These are phyloP conservation scores for Idaea straminata DNA, from an alignment of 2,888 invertebrate genomes.

Conservation along the genomic window DNA sequence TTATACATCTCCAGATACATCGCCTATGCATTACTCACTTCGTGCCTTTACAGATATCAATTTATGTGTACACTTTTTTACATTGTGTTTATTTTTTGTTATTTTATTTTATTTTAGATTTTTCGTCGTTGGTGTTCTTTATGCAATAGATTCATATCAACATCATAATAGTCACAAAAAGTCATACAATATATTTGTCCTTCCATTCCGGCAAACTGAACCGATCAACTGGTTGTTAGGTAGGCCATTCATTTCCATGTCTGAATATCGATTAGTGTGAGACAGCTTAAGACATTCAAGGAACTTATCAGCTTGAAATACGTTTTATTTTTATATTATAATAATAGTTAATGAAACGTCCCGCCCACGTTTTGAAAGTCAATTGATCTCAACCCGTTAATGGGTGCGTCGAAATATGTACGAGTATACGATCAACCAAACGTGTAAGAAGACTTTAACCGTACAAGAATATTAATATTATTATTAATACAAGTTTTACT, in stretches of 20 bases:
- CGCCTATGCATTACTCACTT: slow-evolving; percentile 73
- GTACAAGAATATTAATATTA: slow-evolving; percentile 56
- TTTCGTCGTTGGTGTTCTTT: slow-evolving; percentile 46
- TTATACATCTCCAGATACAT: slow-evolving; percentile 64
- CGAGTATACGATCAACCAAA: slow-evolving; percentile 45
- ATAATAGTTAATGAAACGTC: slow-evolving; percentile 75
- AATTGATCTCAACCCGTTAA: slow-evolving; percentile 72
- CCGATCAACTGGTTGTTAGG: background rate
- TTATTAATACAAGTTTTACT: slow-evolving; percentile 53
- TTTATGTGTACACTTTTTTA: slow-evolving; percentile 59
- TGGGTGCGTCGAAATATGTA: slow-evolving; percentile 66
- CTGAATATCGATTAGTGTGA: slow-evolving; percentile 49
- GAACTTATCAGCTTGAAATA: slow-evolving; percentile 70
- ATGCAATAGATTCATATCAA: slow-evolving; percentile 15
- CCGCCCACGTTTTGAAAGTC: slow-evolving; percentile 67
- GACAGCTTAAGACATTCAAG: slow-evolving; percentile 53
- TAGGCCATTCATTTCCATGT: slow-evolving; percentile 32
- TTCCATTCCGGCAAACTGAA: too few species aligned
- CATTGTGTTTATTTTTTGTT: slow-evolving; percentile 59
- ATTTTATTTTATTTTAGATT: slow-evolving; percentile 39
- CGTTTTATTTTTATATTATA: slow-evolving; percentile 58
- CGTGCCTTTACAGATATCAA: slow-evolving; percentile 60
- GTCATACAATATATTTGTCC: background rate
- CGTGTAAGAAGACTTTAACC: slow-evolving; percentile 51
- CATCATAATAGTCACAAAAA: background rate